Conservation (phyloP, 2,113 vertebrate genomes). For the Cyanistes caeruleus region DNA sequence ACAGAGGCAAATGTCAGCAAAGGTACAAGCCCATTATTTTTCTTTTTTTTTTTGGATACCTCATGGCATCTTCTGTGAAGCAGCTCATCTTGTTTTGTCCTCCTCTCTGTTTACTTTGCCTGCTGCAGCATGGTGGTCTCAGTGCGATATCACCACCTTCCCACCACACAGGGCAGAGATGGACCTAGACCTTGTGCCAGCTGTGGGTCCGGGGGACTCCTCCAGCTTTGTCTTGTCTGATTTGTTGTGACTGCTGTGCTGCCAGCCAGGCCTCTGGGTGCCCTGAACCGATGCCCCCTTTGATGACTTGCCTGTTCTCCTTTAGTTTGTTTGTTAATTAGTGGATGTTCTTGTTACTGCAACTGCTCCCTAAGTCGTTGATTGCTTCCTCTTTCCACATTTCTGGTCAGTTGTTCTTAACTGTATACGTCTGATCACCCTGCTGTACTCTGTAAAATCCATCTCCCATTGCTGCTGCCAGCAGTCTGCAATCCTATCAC, state of each 20-base stretch:
- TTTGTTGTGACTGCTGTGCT: conserved; percentile 65
- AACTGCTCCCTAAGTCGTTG: neutral
- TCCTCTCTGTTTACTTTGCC: conserved; percentile 35
- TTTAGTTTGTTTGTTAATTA: conserved; percentile 20
- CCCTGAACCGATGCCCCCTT: neutral
- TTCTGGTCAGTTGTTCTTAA: neutral
- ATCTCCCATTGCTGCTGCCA: neutral
- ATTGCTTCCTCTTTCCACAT: neutral
- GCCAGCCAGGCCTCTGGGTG: neutral
- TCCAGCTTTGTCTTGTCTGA: conserved; percentile 27
- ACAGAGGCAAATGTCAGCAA: neutral
- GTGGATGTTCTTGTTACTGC: neutral
- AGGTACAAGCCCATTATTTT: neutral
- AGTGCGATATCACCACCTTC: neutral
- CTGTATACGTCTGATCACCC: neutral
- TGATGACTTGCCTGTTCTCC: neutral
- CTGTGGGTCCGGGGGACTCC: conserved; percentile 53
- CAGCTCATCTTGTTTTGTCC: conserved; percentile 40
- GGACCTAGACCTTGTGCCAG: conserved; percentile 44
- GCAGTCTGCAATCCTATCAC: neutral
- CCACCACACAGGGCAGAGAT: conserved; percentile 12
- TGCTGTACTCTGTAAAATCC: neutral
- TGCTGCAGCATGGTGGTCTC: neutral
- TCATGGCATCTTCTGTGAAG: neutral
- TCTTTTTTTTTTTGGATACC: neutral